A percentile compares a stretch with the other conserved stretches of the same genome.
Conservation (phyloP, 2,888 invertebrate genomes). For the Platycnemis pennipes region DNA sequence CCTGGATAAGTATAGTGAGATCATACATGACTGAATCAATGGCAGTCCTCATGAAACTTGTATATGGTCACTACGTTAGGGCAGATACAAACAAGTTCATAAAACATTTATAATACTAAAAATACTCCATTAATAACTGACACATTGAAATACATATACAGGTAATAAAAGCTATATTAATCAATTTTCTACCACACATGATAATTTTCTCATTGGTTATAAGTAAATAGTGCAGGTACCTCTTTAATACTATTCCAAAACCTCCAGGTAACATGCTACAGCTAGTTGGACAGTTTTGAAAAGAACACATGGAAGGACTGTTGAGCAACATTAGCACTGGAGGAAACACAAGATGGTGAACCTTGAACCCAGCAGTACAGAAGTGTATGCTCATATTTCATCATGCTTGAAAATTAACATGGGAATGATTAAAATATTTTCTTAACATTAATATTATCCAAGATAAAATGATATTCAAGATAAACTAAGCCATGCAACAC, state of each 20-base stretch:
- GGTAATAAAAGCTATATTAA: neutral
- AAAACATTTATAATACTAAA: neutral
- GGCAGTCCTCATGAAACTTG: neutral
- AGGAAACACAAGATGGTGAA: neutral
- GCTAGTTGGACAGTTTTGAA: neutral
- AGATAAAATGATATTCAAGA: neutral
- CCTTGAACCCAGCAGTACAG: neutral
- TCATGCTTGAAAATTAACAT: neutral
- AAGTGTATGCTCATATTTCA: neutral
- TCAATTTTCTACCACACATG: neutral
- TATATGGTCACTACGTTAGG: neutral
- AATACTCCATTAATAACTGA: neutral
- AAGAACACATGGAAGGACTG: neutral
- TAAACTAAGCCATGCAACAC: neutral
- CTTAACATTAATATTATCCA: neutral
- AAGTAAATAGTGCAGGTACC: neutral
- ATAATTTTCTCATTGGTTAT: neutral
- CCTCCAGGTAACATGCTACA: neutral
- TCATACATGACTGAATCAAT: neutral
- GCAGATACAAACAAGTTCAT: neutral
- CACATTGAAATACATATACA: neutral
- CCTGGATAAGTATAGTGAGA: neutral
- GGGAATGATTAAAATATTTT: neutral
- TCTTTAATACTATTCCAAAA: neutral
- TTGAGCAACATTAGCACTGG: conserved; percentile 1